A percentile compares a stretch with the other conserved stretches of the same genome.
Evolutionary conservation across 1,140 invertebrate species (phyloP).

Genomic region (Aporrectodea caliginosa): DNA sequence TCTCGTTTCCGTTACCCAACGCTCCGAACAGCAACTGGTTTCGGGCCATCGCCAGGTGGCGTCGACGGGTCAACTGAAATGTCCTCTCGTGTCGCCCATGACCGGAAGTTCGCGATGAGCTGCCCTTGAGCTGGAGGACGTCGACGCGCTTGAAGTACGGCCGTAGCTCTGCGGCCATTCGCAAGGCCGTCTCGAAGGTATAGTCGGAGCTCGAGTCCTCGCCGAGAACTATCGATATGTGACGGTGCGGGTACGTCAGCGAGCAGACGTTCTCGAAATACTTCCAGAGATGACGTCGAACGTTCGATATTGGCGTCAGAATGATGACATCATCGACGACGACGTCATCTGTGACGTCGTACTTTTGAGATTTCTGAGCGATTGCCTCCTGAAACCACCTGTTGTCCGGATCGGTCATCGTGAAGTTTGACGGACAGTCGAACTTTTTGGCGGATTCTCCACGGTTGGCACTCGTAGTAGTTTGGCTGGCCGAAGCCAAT

Average conservation of each 20-base stretch:
- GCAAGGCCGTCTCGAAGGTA: slow-evolving; percentile 32
- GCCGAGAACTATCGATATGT: slow-evolving; percentile 46
- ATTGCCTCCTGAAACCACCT: not conserved
- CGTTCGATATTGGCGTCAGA: slow-evolving; percentile 47
- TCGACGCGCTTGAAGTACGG: slow-evolving; percentile 24
- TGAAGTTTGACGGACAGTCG: not conserved
- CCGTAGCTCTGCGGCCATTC: slow-evolving; percentile 35
- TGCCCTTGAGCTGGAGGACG: not conserved
- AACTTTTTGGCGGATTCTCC: not conserved
- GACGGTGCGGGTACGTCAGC: slow-evolving; percentile 43
- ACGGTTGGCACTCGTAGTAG: no score
- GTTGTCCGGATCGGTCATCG: not conserved
- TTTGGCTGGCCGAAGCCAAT: no score
- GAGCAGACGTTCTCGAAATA: slow-evolving; percentile 40
- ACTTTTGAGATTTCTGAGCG: not conserved
- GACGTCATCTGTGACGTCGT: not conserved
- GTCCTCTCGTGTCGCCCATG: slow-evolving; percentile 35
- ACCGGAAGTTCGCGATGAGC: slow-evolving; percentile 36
- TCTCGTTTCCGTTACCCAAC: slow-evolving; percentile 33
- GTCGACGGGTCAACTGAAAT: slow-evolving; percentile 39
- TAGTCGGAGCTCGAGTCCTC: slow-evolving; percentile 48
- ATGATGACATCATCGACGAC: slow-evolving; percentile 38
- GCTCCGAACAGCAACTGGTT: slow-evolving; percentile 40
- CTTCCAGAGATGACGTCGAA: slow-evolving; percentile 35
- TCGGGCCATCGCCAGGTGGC: slow-evolving; percentile 44